phyloP scores from a whole-genome alignment of 1,140 invertebrate genomes.

The Phymorhynchus buccinoides region DNA sequence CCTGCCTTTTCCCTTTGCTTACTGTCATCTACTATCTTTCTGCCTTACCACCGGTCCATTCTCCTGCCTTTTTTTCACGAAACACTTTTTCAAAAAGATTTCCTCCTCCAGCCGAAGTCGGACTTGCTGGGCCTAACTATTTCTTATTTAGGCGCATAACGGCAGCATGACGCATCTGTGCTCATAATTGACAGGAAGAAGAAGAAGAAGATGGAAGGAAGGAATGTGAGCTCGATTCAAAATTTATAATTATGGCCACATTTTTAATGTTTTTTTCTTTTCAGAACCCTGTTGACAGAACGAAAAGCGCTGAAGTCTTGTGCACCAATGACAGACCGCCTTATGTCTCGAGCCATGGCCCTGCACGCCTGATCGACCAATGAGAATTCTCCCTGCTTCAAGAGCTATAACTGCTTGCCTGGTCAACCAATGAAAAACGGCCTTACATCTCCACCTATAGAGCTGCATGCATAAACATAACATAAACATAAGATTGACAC shows the following conservation, averaged over 20 bases:
- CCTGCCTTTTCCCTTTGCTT: no score
- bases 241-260: background rate
- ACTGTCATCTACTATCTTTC: no score
- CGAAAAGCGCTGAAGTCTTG: conserved; percentile 51
- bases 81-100: no score
- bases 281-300: conserved; percentile 55
- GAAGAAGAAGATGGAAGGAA: background rate
- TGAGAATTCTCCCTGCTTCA: background rate
- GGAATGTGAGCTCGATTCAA: background rate
- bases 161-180: no score
- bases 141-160: no score
- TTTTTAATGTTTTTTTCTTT: conserved; percentile 19
- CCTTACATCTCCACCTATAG: no score
- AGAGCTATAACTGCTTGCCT: background rate
- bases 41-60: no score
- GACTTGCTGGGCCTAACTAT: no score
- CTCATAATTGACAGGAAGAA: no score
- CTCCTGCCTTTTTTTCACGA: no score
- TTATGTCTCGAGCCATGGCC: conserved; percentile 52
- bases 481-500: background rate
- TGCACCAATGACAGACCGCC: conserved; percentile 60
- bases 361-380: conserved; percentile 45
- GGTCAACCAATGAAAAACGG: no score
- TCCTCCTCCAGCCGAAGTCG: no score
- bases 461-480: background rate